These are phyloP conservation scores for Gnatocerus cornutus DNA, from an alignment of 2,888 invertebrate genomes.

Conservation along the genomic window DNA sequence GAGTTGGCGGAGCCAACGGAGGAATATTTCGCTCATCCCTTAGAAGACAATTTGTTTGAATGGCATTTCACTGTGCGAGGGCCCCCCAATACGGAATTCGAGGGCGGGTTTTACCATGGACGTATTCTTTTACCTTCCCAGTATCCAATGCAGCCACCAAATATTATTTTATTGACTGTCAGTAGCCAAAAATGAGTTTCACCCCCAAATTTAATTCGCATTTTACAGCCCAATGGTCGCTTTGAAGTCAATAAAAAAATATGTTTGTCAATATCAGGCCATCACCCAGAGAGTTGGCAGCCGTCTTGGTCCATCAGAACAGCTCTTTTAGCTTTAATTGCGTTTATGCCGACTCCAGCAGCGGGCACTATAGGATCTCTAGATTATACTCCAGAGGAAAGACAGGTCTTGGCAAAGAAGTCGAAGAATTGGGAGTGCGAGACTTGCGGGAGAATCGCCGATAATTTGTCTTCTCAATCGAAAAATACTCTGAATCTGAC, in stretches of 20 bases:
- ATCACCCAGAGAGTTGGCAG: constrained; percentile 99
- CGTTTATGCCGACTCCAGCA: constrained; percentile 94
- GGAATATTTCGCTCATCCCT: constrained; percentile 90
- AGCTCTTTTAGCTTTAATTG: constrained; percentile 91
- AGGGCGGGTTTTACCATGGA: constrained; percentile 93
- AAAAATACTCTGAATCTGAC: constrained; percentile 67
- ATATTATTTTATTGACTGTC: constrained; percentile 92
- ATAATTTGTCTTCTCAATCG: constrained; percentile 71
- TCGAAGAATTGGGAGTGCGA: constrained; percentile 79
- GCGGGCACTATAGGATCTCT: constrained; percentile 93
- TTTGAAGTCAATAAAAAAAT: constrained; percentile 96
- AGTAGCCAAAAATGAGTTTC: constrained; percentile 54
- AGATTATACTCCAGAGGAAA: constrained; percentile 90
- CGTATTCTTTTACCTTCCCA: constrained; percentile 93
- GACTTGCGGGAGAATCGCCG: constrained; percentile 76
- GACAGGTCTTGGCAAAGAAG: constrained; percentile 85
- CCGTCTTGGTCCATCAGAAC: constrained; percentile 98
- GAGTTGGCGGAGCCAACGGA: constrained; percentile 91
- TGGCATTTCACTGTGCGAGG: constrained; percentile 98
- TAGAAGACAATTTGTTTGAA: constrained; percentile 96
- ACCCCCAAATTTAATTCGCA: background rate
- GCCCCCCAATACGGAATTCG: constrained; percentile 90
- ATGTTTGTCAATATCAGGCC: constrained; percentile 94
- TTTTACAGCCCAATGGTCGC: constrained; percentile 88
- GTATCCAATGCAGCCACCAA: constrained; percentile 98